Base-by-base conservation (phyloP, 2,797 vertebrate genomes). In the Myripristis jacobus region DNA sequence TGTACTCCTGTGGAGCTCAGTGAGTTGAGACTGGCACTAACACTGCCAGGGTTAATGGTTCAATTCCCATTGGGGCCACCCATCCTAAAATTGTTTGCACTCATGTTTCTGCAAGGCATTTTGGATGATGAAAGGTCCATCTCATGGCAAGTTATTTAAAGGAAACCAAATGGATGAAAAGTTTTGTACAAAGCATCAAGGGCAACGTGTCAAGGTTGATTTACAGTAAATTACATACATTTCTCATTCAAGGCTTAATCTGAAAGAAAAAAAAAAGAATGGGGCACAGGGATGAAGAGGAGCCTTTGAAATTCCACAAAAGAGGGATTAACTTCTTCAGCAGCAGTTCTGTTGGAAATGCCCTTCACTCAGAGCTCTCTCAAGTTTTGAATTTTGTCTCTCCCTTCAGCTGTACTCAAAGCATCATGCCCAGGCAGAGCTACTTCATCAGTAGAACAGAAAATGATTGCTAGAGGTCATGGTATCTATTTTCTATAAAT, bases 41-140 rank as follows among this genome's bases (percentile, higher is more conserved):
- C 31, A 4, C 34, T 47, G 48, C 16, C 6, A 0, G 67, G 53
- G 60, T 64, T 36, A 64, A 70, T 43, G 55, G 46, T 50, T 59
- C 18, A 7, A 25, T 10, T 47, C 58, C 52, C 43, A 47, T 18
- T 1, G 19, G 19, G 43, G 31, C 50, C 31, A 29, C 4, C 18
- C 16, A 21, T 47, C n/a, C 43, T 69, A 21, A 58, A 69, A 59
- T 57, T 34, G 41, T 29, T 3, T 36, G 8, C 58, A 8, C 41
- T 71, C 54, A 46, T 46, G 41, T n/a, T 47, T 8, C 18, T 19
- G n/a, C 44, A 5, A 19, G 44, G 44, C 18, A 47, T 19, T 47
- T 47, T 19, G 18, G 44, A 47, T 19, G 16, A 19, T n/a, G n/a
- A 47, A 47, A n/a, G 7, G 44, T 36, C 11, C 7, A n/a, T 65